A percentile compares a stretch with the other conserved stretches of the same genome.
These are phyloP conservation scores for Aurelia sp. DNA, from an alignment of 30 jellyfish, hydroid and myxozoan species.

Conservation along the genomic window DNA sequence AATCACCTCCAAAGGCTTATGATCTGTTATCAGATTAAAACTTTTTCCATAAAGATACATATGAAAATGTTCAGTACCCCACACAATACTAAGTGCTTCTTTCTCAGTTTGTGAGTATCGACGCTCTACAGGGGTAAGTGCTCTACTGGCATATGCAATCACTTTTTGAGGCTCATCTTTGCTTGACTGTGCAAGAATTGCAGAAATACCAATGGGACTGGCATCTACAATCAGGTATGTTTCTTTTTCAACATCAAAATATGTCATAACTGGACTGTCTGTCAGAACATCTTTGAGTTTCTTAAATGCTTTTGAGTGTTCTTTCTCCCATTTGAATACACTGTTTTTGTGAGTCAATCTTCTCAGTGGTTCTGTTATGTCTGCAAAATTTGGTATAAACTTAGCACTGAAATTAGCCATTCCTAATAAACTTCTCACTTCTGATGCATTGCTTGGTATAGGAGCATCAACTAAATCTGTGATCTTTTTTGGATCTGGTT, in stretches of 20 bases:
- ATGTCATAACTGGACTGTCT: constrained; percentile 35
- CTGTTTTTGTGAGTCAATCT: too few species aligned
- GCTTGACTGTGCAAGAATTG: constrained; percentile 51
- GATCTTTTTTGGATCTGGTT: constrained; percentile 52
- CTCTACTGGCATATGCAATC: constrained; percentile 64
- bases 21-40: constrained; percentile 46
- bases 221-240: constrained; percentile 56
- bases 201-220: constrained; percentile 66
- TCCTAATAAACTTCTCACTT: constrained; percentile 54
- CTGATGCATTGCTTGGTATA: constrained; percentile 37
- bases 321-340: too few species aligned
- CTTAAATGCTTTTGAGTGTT: too few species aligned
- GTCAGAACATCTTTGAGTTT: constrained; percentile 20
- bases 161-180: constrained; percentile 23
- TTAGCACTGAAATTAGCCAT: constrained; percentile 35
- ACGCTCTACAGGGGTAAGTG: constrained; percentile 47
- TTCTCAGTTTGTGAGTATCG: constrained; percentile 74
- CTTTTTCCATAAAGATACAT: constrained; percentile 7
- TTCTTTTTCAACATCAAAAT: constrained; percentile 55
- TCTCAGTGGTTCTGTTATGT: constrained; percentile 42
- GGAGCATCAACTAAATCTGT: constrained; percentile 25
- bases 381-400: constrained; percentile 55
- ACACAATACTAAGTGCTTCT: constrained; percentile 70
- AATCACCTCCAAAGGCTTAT: constrained; percentile 29
- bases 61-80: constrained; percentile 45